phyloP scores from a whole-genome alignment of 2,113 vertebrate genomes.

The Upupa epops region DNA sequence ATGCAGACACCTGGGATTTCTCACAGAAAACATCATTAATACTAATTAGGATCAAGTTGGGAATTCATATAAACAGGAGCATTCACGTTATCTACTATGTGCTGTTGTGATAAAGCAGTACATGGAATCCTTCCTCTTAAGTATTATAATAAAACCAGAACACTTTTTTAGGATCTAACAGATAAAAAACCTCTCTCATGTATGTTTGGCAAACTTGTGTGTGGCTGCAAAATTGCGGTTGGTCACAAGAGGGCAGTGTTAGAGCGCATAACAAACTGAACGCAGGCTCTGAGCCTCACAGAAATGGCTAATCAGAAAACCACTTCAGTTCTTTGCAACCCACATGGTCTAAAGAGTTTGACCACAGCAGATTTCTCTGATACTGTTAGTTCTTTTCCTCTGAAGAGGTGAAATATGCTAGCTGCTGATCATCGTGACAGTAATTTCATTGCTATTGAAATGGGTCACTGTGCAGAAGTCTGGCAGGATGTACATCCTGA shows the following conservation, averaged over 20 bases:
- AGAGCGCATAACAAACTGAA: slow-evolving; percentile 26
- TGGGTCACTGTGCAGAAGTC: not conserved
- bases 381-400: not conserved
- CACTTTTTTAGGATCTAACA: not conserved
- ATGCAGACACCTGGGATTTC: not conserved
- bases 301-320: not conserved
- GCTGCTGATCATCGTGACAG: not conserved
- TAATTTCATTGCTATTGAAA: not conserved
- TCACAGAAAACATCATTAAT: not conserved
- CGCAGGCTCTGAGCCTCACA: not conserved
- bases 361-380: not conserved
- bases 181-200: not conserved
- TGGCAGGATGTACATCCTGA: not conserved
- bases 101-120: not conserved
- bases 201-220: not conserved
- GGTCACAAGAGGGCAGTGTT: slow-evolving; percentile 70
- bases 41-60: not conserved
- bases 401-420: not conserved
- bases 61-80: not conserved
- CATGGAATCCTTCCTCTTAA: no score
- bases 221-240: not conserved
- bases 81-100: not conserved
- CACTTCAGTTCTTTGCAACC: not conserved
- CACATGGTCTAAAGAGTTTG: not conserved
- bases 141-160: not conserved